phyloP scores from a whole-genome alignment of 2,888 invertebrate genomes.

The Mesoligia furuncula region DNA sequence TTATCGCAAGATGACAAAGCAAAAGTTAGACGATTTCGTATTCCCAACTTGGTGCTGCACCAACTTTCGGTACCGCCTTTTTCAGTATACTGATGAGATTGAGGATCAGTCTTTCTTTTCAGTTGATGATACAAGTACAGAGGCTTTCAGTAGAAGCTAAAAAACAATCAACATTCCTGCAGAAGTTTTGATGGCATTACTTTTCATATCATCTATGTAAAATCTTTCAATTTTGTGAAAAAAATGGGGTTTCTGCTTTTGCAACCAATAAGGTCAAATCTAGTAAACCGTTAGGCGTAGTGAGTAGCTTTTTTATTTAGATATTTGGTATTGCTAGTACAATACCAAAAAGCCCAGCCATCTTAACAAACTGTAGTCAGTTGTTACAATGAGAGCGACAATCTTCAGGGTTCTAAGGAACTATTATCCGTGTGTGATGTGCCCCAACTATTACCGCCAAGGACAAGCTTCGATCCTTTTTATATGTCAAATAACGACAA shows the following conservation, averaged over 20 bases:
- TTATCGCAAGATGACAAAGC: neutral
- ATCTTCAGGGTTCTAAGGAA: neutral
- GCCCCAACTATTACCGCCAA: constrained; percentile 50
- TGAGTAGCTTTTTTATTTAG: neutral
- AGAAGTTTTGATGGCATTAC: neutral
- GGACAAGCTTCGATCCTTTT: constrained; percentile 54
- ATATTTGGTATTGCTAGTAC: neutral
- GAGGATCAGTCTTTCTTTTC: neutral
- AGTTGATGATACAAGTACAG: too few species aligned
- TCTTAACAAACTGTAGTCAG: constrained; percentile 17
- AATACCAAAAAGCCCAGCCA: neutral
- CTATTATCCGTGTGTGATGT: constrained; percentile 36
- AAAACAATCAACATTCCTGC: neutral
- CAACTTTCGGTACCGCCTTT: neutral
- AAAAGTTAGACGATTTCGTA: neutral
- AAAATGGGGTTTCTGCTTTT: neutral
- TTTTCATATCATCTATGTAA: neutral
- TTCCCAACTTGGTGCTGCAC: neutral
- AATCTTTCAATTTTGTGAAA: neutral
- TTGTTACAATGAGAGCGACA: neutral
- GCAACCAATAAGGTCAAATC: constrained; percentile 1
- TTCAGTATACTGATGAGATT: neutral
- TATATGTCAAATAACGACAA: constrained; percentile 61
- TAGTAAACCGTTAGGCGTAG: neutral
- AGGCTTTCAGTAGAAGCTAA: neutral